Evolutionary conservation across 2,888 invertebrate species (phyloP), one percentile per base, ranked within the genome.

Genomic region (Mesorhabditis belari): DNA sequence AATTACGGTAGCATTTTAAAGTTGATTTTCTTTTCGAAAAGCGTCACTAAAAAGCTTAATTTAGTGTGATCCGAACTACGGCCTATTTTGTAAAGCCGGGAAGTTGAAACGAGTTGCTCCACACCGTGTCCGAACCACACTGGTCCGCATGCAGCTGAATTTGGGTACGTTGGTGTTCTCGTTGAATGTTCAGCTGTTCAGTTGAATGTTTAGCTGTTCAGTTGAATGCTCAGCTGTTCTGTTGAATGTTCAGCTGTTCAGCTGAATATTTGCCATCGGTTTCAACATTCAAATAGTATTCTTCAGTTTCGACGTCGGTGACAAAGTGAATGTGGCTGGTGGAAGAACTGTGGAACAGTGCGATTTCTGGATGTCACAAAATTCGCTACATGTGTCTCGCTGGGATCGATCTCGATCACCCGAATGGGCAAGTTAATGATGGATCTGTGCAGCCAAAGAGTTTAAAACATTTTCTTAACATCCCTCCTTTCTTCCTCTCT

Each of bases 111-210:
- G 65, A 25, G 57, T 66, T 6, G 24, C 61, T 5, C n/a, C n/a
- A n/a, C n/a, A n/a, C n/a, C n/a, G n/a, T n/a, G n/a, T n/a, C n/a
- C n/a, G n/a, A n/a, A 95, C 95, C 35, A 88, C 3, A 28, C n/a
- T 9, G 62, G 58, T 28, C 54, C 54, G 59, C 59, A 65, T 29
- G 56, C 64, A 5, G 24, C 50, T 4, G 62, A 67, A 55, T 65
- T 56, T 23, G 65, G 63, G 67, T 65, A 21, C 4, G 54, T 49
- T 53, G 91, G 74, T 95, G 94, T 94, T 93, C 90, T 66, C 95
- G 95, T 25, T 89, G 96, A 24, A 93, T 95, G 82, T 85, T 96
- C n/a, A n/a, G n/a, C n/a, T n/a, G n/a, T n/a, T n/a, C n/a, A n/a
- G n/a, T n/a, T n/a, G n/a, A n/a, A n/a, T n/a, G n/a, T n/a, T n/a